Percentiles rank a stretch among this genome's conserved stretches.
These are phyloP conservation scores for Phyllostomus discolor DNA, from an alignment of 2,113 vertebrate genomes.

Conservation along the genomic window DNA sequence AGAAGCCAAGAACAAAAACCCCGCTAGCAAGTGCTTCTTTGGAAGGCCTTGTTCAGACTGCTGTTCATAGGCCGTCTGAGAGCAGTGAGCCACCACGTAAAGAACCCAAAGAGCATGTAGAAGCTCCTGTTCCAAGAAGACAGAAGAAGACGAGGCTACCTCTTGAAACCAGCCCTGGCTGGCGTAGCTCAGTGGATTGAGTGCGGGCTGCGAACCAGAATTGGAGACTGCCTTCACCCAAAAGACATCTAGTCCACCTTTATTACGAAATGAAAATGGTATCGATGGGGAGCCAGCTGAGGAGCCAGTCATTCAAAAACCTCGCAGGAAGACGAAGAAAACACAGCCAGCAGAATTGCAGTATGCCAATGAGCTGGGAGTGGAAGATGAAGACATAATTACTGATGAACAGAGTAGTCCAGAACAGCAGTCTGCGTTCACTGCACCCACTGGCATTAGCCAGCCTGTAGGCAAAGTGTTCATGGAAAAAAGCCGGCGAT, in stretches of 20 bases:
- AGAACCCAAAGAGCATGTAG: conserved; percentile 68
- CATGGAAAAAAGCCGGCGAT: conserved; percentile 91
- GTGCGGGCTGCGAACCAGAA: too few relatives aligned
- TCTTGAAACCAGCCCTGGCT: too few relatives aligned
- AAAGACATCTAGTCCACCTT: conserved; percentile 64
- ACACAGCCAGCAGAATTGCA: conserved; percentile 80
- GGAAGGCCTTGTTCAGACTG: conserved; percentile 83
- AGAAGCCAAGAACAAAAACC: too few relatives aligned
- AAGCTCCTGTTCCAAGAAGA: conserved; percentile 81
- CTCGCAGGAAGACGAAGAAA: conserved; percentile 88
- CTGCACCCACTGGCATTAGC: conserved; percentile 88
- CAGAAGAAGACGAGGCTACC: conserved; percentile 88
- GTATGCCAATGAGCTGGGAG: conserved; percentile 83
- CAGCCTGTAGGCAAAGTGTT: conserved; percentile 95
- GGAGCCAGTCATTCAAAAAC: conserved; percentile 84
- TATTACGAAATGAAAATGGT: conserved; percentile 87
- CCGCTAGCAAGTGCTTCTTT: conserved; percentile 53
- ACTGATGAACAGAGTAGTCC: conserved; percentile 80
- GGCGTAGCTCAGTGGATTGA: too few relatives aligned
- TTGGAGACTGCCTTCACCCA: conserved; percentile 81
- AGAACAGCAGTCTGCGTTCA: conserved; percentile 87
- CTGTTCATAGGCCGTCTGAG: conserved; percentile 78
- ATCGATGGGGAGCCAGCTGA: conserved; percentile 81
- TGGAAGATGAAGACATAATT: conserved; percentile 94
- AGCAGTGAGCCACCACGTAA: conserved; percentile 78